Evolutionary conservation across 2,888 invertebrate genomes (phyloP), one percentile per base, ranked within the genome.

Genomic region (Tetranychus truncatus): DNA sequence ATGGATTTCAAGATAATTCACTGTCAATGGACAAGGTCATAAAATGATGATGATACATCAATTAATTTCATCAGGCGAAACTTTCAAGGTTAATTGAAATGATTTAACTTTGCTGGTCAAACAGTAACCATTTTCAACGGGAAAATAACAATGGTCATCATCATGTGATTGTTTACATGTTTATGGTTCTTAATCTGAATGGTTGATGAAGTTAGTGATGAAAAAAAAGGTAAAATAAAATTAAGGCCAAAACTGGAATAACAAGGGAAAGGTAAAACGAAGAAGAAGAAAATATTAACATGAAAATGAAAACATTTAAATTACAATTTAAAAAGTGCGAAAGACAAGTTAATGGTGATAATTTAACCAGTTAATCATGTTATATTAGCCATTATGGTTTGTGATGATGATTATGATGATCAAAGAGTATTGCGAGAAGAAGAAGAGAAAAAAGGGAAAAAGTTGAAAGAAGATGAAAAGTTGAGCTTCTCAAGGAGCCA

Each of bases 11-110:
- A 18, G 9, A 24, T 69, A 24, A 24, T 55, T 55, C 55, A 55
- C 11, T 55, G 69, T 69, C 34, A 69, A 69, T 69, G n/a, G 69
- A 15, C 55, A 55, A 55, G 55, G 55, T 55, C 55, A 55, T 55
- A 0, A 55, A 55, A 2, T 55, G 15, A 55, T 55, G 15, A 55
- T 55, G 55, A 55, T 15, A 55, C 9, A 55, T 9, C 15, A 55
- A 55, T 55, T 55, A 15, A 55, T 55, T 15, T 15, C 15, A 9
- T 55, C 55, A 15, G 3, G 6, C 1, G 15, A 15, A 55, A 3
- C 15, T 55, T 55, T 55, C 55, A 55, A 55, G 55, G 55, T 55
- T 55, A 55, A 55, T 55, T 55, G 55, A 3, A 55, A 55, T 34
- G 34, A 34, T 34, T 34, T 34, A 34, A 34, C 34, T 34, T 34